Base-by-base conservation (phyloP, 2,113 vertebrate genomes). In the Pseudorectes ferrugineus region DNA sequence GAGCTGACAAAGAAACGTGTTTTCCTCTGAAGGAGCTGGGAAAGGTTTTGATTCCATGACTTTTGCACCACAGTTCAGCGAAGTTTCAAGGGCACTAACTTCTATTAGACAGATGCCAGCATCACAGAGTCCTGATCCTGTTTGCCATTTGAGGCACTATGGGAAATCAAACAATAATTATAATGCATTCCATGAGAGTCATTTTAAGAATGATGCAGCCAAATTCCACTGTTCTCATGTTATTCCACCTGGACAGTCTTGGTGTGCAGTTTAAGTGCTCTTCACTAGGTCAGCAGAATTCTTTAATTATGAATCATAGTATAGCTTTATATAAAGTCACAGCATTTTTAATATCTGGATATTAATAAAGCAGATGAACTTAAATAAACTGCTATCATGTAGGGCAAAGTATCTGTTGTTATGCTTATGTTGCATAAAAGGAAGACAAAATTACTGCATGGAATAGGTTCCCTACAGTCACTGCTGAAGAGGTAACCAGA, bases 381-480 rank as follows among this genome's bases (percentile, higher is more conserved):
- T 68, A 79, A 93, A 78, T 40, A 65, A 86, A 76, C 15, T 58
- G 28, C 49, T 88, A 40, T 31, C 52, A 59, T 6, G 5, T 8
- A 66, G 35, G 18, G 11, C 26, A 70, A 83, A 55, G 22, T 52
- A 68, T 52, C 58, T 83, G 42, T 75, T 92, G 18, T 85, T 67
- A 75, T n/a, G 28, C 26, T 79, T 79, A 59, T n/a, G 40, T 29
- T 61, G 75, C 57, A 91, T 75, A 59, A 88, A 95, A 86, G 51
- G 43, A 73, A 89, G 83, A 31, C 78, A 96, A 97, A 95, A 93
- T 81, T 88, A 92, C 80, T 72, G 33, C 81, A 91, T 83, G 67
- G 81, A 92, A 66, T 67, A 73, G 28, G 2, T 38, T 73, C 63
- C 48, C 74, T 58, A 18, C 76, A 85, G 67, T 94, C 88, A 57